Percentiles rank a stretch among this genome's conserved stretches.
These are phyloP conservation scores for Salvator merianae DNA, from an alignment of 2,113 vertebrate species.

Conservation along the genomic window DNA sequence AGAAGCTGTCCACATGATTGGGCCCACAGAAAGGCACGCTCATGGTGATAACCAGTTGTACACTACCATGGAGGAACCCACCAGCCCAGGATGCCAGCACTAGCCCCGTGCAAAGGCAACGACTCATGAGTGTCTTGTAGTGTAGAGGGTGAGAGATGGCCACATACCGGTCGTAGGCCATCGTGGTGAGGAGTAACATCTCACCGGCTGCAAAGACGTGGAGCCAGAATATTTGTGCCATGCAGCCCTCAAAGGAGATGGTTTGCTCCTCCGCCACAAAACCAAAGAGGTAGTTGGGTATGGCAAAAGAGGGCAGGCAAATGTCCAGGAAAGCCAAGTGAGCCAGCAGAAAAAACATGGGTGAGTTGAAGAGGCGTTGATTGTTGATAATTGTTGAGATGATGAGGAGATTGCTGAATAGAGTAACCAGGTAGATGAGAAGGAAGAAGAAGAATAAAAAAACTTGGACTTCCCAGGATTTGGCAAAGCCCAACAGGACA, in stretches of 20 bases:
- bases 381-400: slow-evolving; percentile 37
- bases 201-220: slow-evolving; percentile 53
- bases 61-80: slow-evolving; percentile 41
- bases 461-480: slow-evolving; percentile 30
- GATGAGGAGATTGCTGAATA: slow-evolving; percentile 51
- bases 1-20: slow-evolving; percentile 54
- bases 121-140: slow-evolving; percentile 56
- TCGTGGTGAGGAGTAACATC: slow-evolving; percentile 49
- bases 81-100: slow-evolving; percentile 40
- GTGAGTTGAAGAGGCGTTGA: slow-evolving; percentile 22
- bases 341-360: slow-evolving; percentile 60
- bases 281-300: slow-evolving; percentile 49
- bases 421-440: slow-evolving; percentile 36
- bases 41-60: slow-evolving; percentile 33
- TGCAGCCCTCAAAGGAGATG: slow-evolving; percentile 52
- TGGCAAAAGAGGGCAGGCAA: slow-evolving; percentile 45
- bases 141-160: slow-evolving; percentile 66
- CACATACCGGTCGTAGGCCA: slow-evolving; percentile 65
- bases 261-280: neutral
- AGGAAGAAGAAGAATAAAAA: slow-evolving; percentile 47
- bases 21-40: slow-evolving; percentile 52
- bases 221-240: slow-evolving; percentile 54
- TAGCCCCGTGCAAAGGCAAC: slow-evolving; percentile 31
- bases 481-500: slow-evolving; percentile 55
- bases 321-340: slow-evolving; percentile 62